Percentiles rank a stretch among this genome's conserved stretches.
Conservation (phyloP, 2,797 vertebrate genomes). For the Peromyscus eremicus region DNA sequence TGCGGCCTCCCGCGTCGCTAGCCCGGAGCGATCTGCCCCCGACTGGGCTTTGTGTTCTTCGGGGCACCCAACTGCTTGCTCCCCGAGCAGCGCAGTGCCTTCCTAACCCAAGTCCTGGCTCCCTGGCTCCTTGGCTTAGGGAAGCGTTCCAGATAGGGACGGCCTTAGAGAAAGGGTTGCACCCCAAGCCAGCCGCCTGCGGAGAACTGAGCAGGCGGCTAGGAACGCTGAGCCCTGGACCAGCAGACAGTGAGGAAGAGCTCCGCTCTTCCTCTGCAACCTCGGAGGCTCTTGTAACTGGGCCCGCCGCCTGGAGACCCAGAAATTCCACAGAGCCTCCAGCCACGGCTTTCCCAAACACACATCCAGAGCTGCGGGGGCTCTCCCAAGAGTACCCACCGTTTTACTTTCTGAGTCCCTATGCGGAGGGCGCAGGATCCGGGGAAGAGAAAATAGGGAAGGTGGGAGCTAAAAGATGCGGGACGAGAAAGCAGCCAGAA, state of each 20-base stretch:
- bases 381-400: not conserved
- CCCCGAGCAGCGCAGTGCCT: not conserved
- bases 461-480: not conserved
- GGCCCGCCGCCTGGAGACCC: not conserved
- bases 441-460: conserved; percentile 11
- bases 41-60: not conserved
- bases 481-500: not conserved
- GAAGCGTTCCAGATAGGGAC: not conserved
- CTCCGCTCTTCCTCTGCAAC: not conserved
- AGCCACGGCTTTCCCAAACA: not conserved
- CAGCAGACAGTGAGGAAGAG: not conserved
- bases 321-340: not conserved
- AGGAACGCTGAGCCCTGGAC: not conserved
- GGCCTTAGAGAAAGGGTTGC: not conserved
- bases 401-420: not conserved
- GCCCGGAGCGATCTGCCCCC: not conserved
- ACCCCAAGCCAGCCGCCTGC: not conserved
- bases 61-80: not conserved
- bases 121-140: not conserved
- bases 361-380: not conserved
- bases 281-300: not conserved
- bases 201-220: not conserved
- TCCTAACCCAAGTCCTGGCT: not conserved
- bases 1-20: not conserved
- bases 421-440: conserved; percentile 13